Evolutionary conservation across 2,888 invertebrate genomes (phyloP).

Genomic region (Lepas anatifera): DNA sequence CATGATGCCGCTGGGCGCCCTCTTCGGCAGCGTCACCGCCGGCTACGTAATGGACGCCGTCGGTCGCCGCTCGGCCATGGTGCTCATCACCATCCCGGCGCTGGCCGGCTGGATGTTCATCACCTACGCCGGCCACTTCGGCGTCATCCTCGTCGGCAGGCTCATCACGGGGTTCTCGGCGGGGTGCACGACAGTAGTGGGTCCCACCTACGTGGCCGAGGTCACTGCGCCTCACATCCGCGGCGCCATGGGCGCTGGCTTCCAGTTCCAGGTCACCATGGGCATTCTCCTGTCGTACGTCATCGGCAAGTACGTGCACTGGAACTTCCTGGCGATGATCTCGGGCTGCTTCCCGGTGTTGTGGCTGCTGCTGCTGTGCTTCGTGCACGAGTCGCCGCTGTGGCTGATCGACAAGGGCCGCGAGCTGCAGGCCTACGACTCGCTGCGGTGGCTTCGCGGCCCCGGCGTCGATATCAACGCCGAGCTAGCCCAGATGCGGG

Average conservation of each 20-base stretch:
- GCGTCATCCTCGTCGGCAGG: slow-evolving; percentile 16
- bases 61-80: slow-evolving; percentile 66
- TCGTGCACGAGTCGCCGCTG: not conserved
- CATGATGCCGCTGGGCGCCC: slow-evolving; percentile 71
- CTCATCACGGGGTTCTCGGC: slow-evolving; percentile 31
- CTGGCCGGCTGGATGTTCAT: slow-evolving; percentile 55
- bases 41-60: slow-evolving; percentile 72
- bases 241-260: slow-evolving; percentile 52
- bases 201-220: slow-evolving; percentile 38
- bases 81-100: slow-evolving; percentile 63
- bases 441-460: too few species aligned
- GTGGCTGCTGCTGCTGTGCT: not conserved
- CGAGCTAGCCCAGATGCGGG: too few species aligned
- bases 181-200: slow-evolving; percentile 33
- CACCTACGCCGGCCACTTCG: slow-evolving; percentile 4
- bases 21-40: slow-evolving; percentile 67
- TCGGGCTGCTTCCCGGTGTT: not conserved
- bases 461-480: too few species aligned
- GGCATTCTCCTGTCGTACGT: not conserved
- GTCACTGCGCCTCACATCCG: slow-evolving; percentile 53
- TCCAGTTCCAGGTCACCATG: not conserved
- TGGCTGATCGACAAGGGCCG: not conserved
- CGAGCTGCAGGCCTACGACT: too few species aligned
- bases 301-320: not conserved
- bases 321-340: not conserved